Evolutionary conservation across 2,113 vertebrate genomes (phyloP).

Genomic region (Typhlomys cinereus): DNA sequence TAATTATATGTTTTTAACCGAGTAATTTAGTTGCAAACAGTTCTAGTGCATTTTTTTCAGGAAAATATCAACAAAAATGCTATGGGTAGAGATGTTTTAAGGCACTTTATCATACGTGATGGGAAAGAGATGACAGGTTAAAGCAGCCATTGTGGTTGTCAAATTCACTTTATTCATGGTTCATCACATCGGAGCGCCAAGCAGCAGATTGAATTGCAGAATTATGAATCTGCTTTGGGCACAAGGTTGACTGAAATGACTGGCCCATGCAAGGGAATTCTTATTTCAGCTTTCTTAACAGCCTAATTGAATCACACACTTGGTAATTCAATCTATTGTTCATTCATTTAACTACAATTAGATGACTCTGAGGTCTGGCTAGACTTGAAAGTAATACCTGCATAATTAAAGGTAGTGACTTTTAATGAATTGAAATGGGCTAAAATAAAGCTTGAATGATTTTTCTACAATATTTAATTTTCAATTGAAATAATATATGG

Average conservation of each 20-base stretch:
- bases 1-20: neutral
- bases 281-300: slow-evolving; percentile 58
- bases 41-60: neutral
- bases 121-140: neutral
- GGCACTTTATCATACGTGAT: neutral
- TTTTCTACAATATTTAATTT: slow-evolving; percentile 18
- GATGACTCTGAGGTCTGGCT: neutral
- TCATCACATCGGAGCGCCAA: neutral
- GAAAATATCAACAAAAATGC: neutral
- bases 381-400: slow-evolving; percentile 25
- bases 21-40: neutral
- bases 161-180: neutral
- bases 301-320: slow-evolving; percentile 55
- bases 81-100: neutral
- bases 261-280: neutral
- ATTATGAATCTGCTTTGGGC: slow-evolving; percentile 40
- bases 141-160: neutral
- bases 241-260: slow-evolving; percentile 41
- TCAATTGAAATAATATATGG: neutral
- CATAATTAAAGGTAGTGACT: slow-evolving; percentile 24
- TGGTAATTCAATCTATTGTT: slow-evolving; percentile 55
- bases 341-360: slow-evolving; percentile 38
- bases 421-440: neutral
- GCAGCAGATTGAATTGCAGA: neutral
- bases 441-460: slow-evolving; percentile 26